Evolutionary conservation across 2,888 invertebrate species (phyloP), one percentile per base, ranked within the genome.

Genomic region (Aspidiotus destructor): DNA sequence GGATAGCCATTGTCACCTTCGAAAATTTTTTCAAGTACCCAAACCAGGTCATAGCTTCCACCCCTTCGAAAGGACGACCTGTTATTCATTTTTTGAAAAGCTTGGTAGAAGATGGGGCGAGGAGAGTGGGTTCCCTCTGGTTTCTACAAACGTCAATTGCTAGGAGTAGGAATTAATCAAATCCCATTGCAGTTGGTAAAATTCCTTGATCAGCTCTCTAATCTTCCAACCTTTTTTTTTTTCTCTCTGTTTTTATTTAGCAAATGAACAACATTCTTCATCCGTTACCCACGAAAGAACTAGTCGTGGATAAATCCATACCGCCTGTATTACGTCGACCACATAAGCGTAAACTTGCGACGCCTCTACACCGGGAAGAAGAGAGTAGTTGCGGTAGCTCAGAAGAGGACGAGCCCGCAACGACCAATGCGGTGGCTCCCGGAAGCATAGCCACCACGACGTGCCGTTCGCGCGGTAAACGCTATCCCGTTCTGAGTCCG

Each of bases 291-390:
- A 57, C 71, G 41, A 71, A 71, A 16, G 70, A 70, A 68, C 17
- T 65, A 11, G 16, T 41, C 44, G 62, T 55, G 67, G 68, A 61
- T 15, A 71, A 71, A 54, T 44, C 65, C 1, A 2, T 40, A 8
- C 17, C 28, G 7, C 8, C 41, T 10, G 16, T 28, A 5, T 17
- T 15, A 17, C 71, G 74, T 68, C 79, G 85, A 67, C 82, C 81
- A 0, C 80, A 81, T 69, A 86, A 86, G 74, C 79, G 86, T 68
- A 86, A 86, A 77, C 80, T 81, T 60, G 60, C 71, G 13, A 71
- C 72, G 41, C 80, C 82, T 70, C 76, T 77, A 3, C 80, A 81
- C 71, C 76, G 77, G 1, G 74, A 76, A 0, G 78, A 78, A 1
- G 79, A 83, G 44, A 69, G 62, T 44, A 63, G 63, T n/a, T 63